Conservation (phyloP, 2,113 vertebrate genomes). For the Empidonax alnorum region DNA sequence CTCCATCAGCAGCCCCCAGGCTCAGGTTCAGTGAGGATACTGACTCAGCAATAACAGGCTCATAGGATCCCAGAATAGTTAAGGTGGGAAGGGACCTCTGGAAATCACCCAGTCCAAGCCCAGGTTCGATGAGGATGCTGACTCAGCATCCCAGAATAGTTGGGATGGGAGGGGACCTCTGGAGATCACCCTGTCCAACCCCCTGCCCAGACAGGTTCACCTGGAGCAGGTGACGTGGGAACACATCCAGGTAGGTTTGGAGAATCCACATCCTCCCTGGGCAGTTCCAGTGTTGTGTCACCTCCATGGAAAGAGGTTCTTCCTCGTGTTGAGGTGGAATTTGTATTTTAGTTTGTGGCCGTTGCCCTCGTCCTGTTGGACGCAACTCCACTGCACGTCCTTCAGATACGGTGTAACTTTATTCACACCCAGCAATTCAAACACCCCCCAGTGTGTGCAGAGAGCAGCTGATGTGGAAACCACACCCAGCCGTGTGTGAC, state of each 20-base stretch:
- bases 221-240: background rate
- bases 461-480: background rate
- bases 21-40: background rate
- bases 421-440: background rate
- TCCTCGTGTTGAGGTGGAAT: background rate
- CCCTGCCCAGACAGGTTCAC: background rate
- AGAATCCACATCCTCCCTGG: background rate
- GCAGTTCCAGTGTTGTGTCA: background rate
- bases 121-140: background rate
- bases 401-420: background rate
- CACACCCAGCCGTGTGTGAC: background rate
- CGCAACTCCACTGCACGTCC: accelerated
- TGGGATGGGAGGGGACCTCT: background rate
- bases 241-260: background rate
- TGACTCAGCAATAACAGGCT: background rate
- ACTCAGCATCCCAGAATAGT: background rate
- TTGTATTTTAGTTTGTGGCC: background rate
- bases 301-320: background rate
- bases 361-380: background rate
- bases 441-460: background rate
- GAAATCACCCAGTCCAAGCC: background rate
- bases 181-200: background rate
- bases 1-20: background rate
- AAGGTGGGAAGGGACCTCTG: background rate
- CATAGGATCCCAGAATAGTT: background rate